Percentiles rank a stretch among this genome's conserved stretches.
Conservation (phyloP, 2,797 vertebrate species). For the Agapornis canus region DNA sequence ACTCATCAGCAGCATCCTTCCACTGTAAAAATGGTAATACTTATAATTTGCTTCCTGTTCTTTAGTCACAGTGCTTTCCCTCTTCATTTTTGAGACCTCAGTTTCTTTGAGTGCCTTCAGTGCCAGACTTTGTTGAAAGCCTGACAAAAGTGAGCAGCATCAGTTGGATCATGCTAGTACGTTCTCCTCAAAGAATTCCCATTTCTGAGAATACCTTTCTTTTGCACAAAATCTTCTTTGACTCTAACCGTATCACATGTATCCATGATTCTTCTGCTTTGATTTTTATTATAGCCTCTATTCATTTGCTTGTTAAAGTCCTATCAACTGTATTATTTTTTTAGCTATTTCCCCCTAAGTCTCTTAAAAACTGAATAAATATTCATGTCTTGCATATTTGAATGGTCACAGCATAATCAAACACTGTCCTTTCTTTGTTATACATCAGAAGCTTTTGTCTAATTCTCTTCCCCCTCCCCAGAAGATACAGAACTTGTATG, state of each 20-base stretch:
- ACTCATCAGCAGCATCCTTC: background rate
- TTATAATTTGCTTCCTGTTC: background rate
- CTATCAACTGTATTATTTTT: background rate
- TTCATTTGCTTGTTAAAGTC: background rate
- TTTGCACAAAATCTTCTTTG: background rate
- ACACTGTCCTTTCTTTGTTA: background rate
- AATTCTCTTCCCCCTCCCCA: background rate
- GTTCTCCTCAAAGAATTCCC: background rate
- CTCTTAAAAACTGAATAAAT: background rate
- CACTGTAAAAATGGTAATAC: background rate
- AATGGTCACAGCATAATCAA: background rate
- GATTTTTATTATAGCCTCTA: background rate
- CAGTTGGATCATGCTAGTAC: background rate
- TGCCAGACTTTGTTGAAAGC: background rate
- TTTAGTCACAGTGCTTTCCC: background rate
- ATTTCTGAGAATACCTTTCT: background rate
- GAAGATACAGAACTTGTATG: background rate
- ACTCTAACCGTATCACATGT: background rate
- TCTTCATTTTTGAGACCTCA: background rate
- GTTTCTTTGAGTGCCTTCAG: background rate
- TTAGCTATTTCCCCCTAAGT: background rate
- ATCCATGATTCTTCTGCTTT: background rate
- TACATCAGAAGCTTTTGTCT: background rate
- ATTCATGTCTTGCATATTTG: background rate
- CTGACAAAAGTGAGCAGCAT: background rate